Conservation (phyloP, 23 tunicate species). For the Halocynthia roretzi region DNA sequence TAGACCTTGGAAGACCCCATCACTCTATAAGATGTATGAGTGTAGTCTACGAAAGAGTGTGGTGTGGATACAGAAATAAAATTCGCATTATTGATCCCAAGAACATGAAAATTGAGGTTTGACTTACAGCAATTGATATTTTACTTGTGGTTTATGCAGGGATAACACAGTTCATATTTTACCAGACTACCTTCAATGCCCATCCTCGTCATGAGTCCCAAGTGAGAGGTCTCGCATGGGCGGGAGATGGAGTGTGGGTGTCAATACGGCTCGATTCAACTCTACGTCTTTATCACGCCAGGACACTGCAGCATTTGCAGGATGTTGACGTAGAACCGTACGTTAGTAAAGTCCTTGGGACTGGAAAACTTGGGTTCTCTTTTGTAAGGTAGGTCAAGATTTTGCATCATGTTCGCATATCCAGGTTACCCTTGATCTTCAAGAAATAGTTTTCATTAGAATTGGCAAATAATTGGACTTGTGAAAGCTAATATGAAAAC, state of each 20-base stretch:
- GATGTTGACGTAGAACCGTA: constrained; percentile 90
- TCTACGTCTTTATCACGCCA: constrained; percentile 73
- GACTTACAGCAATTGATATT: not conserved
- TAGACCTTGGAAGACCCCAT: constrained; percentile 84
- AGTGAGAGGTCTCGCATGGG: constrained; percentile 65
- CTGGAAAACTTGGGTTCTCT: constrained; percentile 77
- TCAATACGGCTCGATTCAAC: constrained; percentile 81
- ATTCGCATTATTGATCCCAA: constrained; percentile 48
- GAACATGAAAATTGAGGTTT: constrained; percentile 43
- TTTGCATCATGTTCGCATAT: too few relatives aligned
- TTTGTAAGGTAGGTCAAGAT: constrained; percentile 57
- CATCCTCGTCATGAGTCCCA: constrained; percentile 91
- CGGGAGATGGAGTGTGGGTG: constrained; percentile 90
- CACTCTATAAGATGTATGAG: constrained; percentile 77
- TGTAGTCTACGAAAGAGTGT: constrained; percentile 56
- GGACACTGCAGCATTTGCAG: constrained; percentile 68
- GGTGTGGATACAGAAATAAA: constrained; percentile 85
- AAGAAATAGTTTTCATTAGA: too few relatives aligned
- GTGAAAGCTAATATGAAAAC: not conserved
- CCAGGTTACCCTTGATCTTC: too few relatives aligned
- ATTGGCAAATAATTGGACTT: not conserved
- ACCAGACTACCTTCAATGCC: constrained; percentile 52
- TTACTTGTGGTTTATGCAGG: not conserved
- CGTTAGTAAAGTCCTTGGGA: constrained; percentile 87
- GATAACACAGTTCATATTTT: not conserved